Conservation (phyloP, 2,797 vertebrate species). For the Channa striata region DNA sequence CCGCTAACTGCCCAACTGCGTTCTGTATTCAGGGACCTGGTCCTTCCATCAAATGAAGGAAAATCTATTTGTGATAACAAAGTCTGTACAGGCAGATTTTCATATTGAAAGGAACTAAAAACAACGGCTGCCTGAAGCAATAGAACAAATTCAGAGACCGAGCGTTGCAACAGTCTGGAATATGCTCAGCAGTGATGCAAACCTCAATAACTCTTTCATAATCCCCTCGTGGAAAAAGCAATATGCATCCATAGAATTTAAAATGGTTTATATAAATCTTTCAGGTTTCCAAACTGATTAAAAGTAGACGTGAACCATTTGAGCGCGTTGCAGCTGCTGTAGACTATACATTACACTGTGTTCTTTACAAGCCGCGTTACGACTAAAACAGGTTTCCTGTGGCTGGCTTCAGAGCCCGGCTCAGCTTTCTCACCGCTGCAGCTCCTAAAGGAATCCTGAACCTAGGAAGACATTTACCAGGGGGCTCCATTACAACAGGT, state of each 20-base stretch:
- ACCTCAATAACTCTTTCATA: constrained; percentile 1
- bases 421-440: constrained; percentile 14
- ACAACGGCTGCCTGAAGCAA: neutral
- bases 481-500: constrained; percentile 12
- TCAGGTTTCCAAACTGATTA: constrained; percentile 15
- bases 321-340: constrained; percentile 15
- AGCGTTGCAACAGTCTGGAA: neutral
- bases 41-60: neutral
- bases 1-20: neutral
- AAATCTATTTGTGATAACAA: neutral
- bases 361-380: constrained; percentile 25
- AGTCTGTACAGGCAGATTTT: neutral
- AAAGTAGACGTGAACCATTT: neutral
- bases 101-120: neutral
- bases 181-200: neutral
- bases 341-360: constrained; percentile 36
- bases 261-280: constrained; percentile 7
- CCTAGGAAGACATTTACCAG: constrained; percentile 27
- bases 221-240: neutral
- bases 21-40: neutral
- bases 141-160: constrained; percentile 1
- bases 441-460: constrained; percentile 30
- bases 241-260: neutral
- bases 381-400: constrained; percentile 59
- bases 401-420: constrained; percentile 12